These are phyloP conservation scores for Bovichtus variegatus DNA, from an alignment of 2,797 vertebrate species.

Conservation along the genomic window DNA sequence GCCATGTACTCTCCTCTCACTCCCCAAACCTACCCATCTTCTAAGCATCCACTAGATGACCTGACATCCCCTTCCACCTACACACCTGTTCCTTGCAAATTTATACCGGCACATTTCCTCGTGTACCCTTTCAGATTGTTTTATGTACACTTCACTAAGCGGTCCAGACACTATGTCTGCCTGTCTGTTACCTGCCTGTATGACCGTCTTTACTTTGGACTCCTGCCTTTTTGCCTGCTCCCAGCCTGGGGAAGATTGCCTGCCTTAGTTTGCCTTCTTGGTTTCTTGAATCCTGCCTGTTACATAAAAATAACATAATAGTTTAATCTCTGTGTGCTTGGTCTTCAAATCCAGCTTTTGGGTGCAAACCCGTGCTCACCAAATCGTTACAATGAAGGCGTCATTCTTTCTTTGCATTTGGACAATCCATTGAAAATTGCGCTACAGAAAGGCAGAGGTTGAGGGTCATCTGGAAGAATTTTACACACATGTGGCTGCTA, in stretches of 20 bases:
- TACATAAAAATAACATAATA: too few species aligned
- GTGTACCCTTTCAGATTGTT: too few species aligned
- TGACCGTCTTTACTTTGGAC: too few species aligned
- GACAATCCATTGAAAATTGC: not conserved
- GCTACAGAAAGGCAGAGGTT: not conserved
- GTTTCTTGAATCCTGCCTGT: not conserved
- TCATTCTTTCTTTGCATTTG: not conserved
- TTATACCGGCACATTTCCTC: not conserved
- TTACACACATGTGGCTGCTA: too few species aligned
- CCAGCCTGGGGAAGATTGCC: not conserved
- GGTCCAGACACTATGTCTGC: not conserved
- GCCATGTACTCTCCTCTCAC: not conserved
- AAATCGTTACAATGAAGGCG: too few species aligned
- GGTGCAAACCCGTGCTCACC: not conserved
- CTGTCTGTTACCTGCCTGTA: not conserved
- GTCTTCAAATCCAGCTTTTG: not conserved
- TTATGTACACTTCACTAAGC: not conserved
- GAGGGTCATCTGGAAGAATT: not conserved
- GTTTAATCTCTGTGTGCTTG: too few species aligned
- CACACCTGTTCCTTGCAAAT: not conserved
- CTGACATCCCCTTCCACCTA: not conserved
- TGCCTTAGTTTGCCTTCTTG: not conserved
- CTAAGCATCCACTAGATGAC: not conserved
- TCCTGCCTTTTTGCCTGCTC: not conserved
- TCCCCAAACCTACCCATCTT: not conserved